Base-by-base conservation (phyloP, 2,113 vertebrate genomes). In the Xenopus borealis region DNA sequence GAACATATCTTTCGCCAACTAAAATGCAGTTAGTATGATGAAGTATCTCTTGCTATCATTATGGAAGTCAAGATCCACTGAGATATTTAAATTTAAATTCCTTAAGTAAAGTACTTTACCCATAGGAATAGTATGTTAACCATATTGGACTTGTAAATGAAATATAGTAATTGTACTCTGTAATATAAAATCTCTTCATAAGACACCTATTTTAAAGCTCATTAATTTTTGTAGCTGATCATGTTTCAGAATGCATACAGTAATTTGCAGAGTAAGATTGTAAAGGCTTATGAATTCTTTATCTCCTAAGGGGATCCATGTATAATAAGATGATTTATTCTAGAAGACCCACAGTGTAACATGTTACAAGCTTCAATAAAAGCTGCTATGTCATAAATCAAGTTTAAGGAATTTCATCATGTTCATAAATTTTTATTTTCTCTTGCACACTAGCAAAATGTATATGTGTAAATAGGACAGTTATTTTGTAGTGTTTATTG, bases 121-220 rank as follows among this genome's bases (percentile, higher is more conserved):
- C 57, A 4, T 18, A 44, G 50, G 65, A 62, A 75, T 68, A 40
- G 44, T 75, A 12, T 74, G 27, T 66, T 67, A 75, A 75, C 72
- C 45, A 75, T 61, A 68, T 75, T 75, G 58, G 57, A 69, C 66
- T 40, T 73, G 33, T 72, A 72, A 66, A 27, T 72, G 62, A 72
- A 65, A 72, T 72, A 55, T 33, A 65, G 71, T 64, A 72, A 72
- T 72, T 66, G 62, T 57, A 72, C n/a, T 65, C 50, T 57, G 62
- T 73, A 73, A 73, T 58, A 30, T 50, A 46, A 73, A 66, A 66
- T 66, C 62, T 27, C 19, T 52, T 69, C 55, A 69, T 67, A 75
- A 75, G 66, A 50, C 52, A 74, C 44, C 19, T 61, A 74, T 74
- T 74, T 75, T 75, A 62, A 53, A 52, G 66, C 72, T 69, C 72